Conservation (phyloP, 2,113 vertebrate species). For the Glaucomys volans region DNA sequence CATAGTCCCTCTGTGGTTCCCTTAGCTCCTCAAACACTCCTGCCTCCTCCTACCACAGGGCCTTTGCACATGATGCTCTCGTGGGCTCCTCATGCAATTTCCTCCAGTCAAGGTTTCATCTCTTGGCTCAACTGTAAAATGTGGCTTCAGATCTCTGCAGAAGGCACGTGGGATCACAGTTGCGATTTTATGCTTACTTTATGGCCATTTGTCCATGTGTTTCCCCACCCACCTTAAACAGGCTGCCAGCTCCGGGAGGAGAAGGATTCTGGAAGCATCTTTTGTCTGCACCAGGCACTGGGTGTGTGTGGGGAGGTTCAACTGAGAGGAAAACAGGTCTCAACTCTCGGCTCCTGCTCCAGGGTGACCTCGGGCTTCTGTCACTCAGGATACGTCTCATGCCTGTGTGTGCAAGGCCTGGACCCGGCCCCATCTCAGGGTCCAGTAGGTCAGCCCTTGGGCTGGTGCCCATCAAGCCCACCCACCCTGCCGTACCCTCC, state of each 20-base stretch:
- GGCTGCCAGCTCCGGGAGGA: not conserved
- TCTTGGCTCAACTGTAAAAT: not conserved
- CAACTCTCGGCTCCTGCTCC: not conserved
- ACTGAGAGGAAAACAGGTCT: too few relatives aligned
- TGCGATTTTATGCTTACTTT: not conserved
- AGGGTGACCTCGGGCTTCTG: too few relatives aligned
- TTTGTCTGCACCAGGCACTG: too few relatives aligned
- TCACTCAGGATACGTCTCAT: not conserved
- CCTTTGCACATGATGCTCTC: not conserved
- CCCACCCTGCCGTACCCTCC: not conserved
- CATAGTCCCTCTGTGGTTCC: not conserved
- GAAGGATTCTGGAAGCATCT: too few relatives aligned
- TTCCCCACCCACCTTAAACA: not conserved
- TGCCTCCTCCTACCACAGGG: not conserved
- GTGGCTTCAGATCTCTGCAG: not conserved
- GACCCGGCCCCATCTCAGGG: not conserved
- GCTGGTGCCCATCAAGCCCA: not conserved
- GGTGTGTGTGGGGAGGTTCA: too few relatives aligned
- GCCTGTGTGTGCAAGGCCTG: not conserved
- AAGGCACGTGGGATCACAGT: fast-evolving
- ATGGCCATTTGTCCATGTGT: not conserved
- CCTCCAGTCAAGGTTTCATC: not conserved
- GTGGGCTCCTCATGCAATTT: not conserved
- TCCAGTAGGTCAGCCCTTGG: not conserved
- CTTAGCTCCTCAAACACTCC: not conserved